Base-by-base conservation (phyloP, 1,140 invertebrate species). In the Drosophila malerkotliana region DNA sequence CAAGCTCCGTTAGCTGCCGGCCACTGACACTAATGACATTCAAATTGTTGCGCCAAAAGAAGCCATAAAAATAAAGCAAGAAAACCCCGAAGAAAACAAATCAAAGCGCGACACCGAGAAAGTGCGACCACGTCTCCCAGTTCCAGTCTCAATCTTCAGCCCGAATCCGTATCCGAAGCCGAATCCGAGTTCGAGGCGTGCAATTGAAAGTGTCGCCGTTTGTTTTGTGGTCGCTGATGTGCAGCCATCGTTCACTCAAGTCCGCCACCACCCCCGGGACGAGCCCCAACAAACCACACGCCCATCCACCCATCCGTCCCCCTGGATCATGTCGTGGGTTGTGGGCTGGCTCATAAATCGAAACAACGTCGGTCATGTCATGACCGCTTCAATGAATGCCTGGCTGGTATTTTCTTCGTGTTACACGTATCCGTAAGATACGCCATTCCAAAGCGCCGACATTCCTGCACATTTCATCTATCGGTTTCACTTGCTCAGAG, bases 41-140 rank as follows among this genome's bases (percentile, higher is more conserved):
- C 72, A 80, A 85, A 85, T 80, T 84, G 80, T 85, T 80, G 81
- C 81, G 81, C 77, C 62, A 76, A 83, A 84, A 85, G 80, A 83
- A 83, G 81, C 77, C 77, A 73, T 85, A 84, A 84, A 79, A 74
- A 49, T 48, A 64, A 60, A 72, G 63, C 63, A 44, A 72, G 52
- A 80, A 61, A 45, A 45, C 12, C 37, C 34, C 28, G 57, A 37
- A 59, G 79, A 78, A 74, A 81, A 60, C 63, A 78, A 82, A 82
- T 77, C 74, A 68, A 72, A 78, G 60, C 74, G 61, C 58, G 56
- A 77, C 69, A 60, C 47, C 62, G 80, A 83, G 80, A 83, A 83
- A 83, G 80, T 84, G 64, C 45, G 53, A 52, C 72, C 10, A 21
- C 30, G 61, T 32, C 53, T 56, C 34, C 66, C 9, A 44, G 60